Evolutionary conservation across 2,888 invertebrate genomes (phyloP).

Genomic region (Pachydiplax longipennis): DNA sequence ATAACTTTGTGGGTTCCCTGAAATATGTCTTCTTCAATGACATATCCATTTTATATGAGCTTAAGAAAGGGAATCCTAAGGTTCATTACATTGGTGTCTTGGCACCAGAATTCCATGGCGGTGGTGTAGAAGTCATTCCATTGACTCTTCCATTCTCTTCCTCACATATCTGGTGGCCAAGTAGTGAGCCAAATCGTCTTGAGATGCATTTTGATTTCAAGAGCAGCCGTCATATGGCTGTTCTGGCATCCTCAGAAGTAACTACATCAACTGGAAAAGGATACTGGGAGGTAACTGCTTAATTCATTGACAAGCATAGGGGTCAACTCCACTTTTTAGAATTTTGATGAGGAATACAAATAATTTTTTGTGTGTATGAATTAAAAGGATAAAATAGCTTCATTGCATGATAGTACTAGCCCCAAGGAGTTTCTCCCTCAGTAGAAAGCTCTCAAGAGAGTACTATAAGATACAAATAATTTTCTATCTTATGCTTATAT

Average conservation of each 20-base stretch:
- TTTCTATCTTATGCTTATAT: too few species aligned
- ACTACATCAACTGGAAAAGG: slow-evolving; percentile 75
- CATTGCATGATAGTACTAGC: too few species aligned
- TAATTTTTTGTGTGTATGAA: too few species aligned
- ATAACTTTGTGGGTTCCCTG: slow-evolving; percentile 87
- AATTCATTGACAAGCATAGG: not conserved
- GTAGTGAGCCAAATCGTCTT: slow-evolving; percentile 75
- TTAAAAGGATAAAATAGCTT: too few species aligned
- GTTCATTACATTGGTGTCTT: slow-evolving; percentile 78
- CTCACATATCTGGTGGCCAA: slow-evolving; percentile 89
- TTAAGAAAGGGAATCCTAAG: slow-evolving; percentile 85
- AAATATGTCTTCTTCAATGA: slow-evolving; percentile 95
- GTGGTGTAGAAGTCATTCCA: slow-evolving; percentile 85
- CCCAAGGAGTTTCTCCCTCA: too few species aligned
- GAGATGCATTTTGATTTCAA: slow-evolving; percentile 87
- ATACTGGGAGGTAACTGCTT: slow-evolving; percentile 81
- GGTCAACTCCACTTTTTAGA: too few species aligned
- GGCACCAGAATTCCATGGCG: slow-evolving; percentile 83
- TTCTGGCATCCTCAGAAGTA: slow-evolving; percentile 84
- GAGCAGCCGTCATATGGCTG: slow-evolving; percentile 82
- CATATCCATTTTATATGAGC: slow-evolving; percentile 86
- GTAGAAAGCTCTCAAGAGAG: too few species aligned
- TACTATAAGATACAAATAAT: too few species aligned
- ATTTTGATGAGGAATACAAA: too few species aligned
- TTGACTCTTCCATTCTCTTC: slow-evolving; percentile 91